These are phyloP conservation scores for Drosophila leonis DNA, from an alignment of 2,888 invertebrate species.

Conservation along the genomic window DNA sequence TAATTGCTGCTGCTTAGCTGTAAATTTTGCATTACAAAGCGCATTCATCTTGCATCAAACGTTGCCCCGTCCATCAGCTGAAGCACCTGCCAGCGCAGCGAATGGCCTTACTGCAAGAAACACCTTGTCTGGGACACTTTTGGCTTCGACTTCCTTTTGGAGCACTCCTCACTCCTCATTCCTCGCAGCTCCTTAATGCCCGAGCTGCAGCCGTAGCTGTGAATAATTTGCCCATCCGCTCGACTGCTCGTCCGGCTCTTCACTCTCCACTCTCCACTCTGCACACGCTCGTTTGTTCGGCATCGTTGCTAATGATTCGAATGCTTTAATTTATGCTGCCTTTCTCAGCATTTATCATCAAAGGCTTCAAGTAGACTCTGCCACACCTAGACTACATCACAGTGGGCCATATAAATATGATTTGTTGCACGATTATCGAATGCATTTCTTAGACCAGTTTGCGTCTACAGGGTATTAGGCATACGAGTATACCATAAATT, in stretches of 20 bases:
- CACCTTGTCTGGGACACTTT: conserved; percentile 74
- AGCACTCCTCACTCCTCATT: conserved; percentile 4
- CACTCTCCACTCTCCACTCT: conserved; percentile 3
- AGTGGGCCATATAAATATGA: conserved; percentile 22
- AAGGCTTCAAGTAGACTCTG: conserved; percentile 46
- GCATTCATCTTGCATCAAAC: conserved; percentile 68
- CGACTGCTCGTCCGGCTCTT: conserved; percentile 12
- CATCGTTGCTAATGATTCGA: conserved; percentile 83
- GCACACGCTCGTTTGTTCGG: conserved; percentile 81
- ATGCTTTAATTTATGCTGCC: conserved; percentile 80
- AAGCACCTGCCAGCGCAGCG: conserved; percentile 72
- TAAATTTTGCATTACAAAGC: conserved; percentile 70
- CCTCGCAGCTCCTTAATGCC: conserved; percentile 54
- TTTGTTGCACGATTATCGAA: conserved; percentile 12
- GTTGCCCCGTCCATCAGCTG: conserved; percentile 42
- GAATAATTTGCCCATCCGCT: conserved; percentile 83
- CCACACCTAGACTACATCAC: conserved; percentile 1
- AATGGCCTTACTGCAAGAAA: conserved; percentile 48
- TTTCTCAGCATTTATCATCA: conserved; percentile 78
- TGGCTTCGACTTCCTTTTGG: conserved; percentile 54
- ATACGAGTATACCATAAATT: background rate
- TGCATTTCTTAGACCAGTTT: no score
- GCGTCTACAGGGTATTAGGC: background rate
- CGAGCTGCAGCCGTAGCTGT: conserved; percentile 77
- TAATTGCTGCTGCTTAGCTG: conserved; percentile 51